Base-by-base conservation (phyloP, 2,797 vertebrate species). In the Paramormyrops hopkinsi region DNA sequence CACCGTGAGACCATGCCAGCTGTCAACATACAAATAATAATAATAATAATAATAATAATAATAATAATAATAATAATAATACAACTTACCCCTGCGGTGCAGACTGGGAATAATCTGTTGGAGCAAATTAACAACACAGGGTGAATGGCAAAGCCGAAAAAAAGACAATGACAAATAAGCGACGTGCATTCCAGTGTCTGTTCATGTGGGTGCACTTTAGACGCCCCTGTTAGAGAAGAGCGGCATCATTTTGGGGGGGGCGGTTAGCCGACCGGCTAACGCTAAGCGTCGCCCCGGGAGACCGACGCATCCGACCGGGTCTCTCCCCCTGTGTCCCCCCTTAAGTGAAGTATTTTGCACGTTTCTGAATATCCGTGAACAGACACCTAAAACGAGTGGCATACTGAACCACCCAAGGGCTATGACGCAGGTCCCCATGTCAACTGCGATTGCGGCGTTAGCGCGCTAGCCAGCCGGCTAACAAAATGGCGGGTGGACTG, bases 11-110 rank as follows among this genome's bases (percentile, higher is more conserved):
- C 9, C 59, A 19, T n/a, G 17, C n/a, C 85, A 56, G 17, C 25
- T 9, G 33, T 87, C 51, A 56, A 17, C 59, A 44, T 46, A n/a
- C 17, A 48, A 59, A 22, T 3, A 17, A 22, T 46, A 22, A 22
- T n/a, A n/a, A 56, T 56, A 17, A 53, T 17, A 53, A 53, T 53
- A 11, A n/a, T 17, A 62, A 41, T 9, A n/a, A n/a, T n/a, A n/a
- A n/a, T n/a, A n/a, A n/a, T n/a, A 9, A 25, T 4, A 29, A 29
- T 33, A 73, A 73, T 14, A 14, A 73, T 0, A 69, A 29, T 12
- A 48, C 14, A 41, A 89, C 88, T 89, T 33, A 86, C 88, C 88
- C 88, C 56, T 85, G 88, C 44, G 88, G 53, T 2, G 88, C 46
- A 37, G 88, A 65, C 79, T 89, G 88, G 7, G 88, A 89, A 37